Percentiles rank a stretch among this genome's conserved stretches.
phyloP scores from a whole-genome alignment of 2,888 invertebrate species.

The Zaprionus bogoriensis region DNA sequence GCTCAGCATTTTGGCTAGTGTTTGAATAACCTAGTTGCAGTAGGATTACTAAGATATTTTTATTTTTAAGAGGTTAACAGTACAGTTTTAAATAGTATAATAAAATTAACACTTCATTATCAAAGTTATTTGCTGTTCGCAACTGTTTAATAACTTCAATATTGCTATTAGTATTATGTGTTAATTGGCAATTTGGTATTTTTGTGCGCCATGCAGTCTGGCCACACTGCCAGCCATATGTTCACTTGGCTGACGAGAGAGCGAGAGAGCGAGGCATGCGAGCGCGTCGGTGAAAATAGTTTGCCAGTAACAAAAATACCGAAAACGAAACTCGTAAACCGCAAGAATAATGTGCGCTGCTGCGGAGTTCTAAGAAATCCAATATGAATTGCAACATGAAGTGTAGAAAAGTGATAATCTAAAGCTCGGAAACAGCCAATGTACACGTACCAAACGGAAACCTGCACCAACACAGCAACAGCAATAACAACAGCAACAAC shows the following conservation, averaged over 20 bases:
- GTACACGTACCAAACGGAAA: constrained; percentile 2
- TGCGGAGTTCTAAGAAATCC: background rate
- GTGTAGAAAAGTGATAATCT: constrained; percentile 16
- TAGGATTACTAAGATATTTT: background rate
- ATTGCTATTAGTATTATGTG: background rate
- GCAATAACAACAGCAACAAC: too few relatives aligned
- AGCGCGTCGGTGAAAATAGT: constrained; percentile 53
- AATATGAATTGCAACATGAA: constrained; percentile 12
- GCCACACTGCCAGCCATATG: constrained; percentile 48
- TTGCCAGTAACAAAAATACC: constrained; percentile 25
- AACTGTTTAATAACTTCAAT: too few relatives aligned
- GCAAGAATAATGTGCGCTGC: constrained; percentile 14
- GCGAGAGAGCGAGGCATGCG: constrained; percentile 17
- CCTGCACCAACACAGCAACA: too few relatives aligned
- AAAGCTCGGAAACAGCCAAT: constrained; percentile 4
- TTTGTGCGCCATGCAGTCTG: background rate
- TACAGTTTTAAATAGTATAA: background rate
- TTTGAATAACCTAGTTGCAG: background rate
- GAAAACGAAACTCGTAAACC: background rate
- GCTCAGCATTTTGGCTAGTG: too few relatives aligned
- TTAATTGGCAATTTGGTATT: background rate
- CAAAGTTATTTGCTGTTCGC: too few relatives aligned
- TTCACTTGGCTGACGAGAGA: constrained; percentile 29
- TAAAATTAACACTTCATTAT: too few relatives aligned
- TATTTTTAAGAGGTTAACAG: background rate